Evolutionary conservation across 2,797 vertebrate genomes (phyloP), one percentile per base, ranked within the genome.

Genomic region (Melanotaenia pygmaea): DNA sequence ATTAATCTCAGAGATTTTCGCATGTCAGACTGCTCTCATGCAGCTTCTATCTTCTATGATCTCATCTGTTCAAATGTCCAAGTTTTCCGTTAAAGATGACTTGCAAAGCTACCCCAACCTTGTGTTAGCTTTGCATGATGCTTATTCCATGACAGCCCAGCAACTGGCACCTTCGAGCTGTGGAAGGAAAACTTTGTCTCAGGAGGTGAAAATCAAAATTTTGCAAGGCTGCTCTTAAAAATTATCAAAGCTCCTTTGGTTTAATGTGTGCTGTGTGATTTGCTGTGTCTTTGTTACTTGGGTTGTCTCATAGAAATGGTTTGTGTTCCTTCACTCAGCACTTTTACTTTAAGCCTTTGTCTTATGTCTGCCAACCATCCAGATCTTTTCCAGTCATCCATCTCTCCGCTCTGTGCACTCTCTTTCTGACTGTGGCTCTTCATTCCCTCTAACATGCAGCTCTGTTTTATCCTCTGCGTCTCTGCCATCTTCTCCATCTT

Each of bases 261-360:
- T 51, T 30, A 30, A 5, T 30, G 30, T 30, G 30, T 30, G 30
- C 30, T 30, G 30, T 61, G 47, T 67, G 35, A 24, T 63, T 58
- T 34, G 10, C 70, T 62, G 11, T 8, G 7, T 62, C 18, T 76
- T 34, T 69, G 12, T 67, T 45, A 34, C n/a, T 74, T 54, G 47
- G 11, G 45, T 74, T 50, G 12, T 71, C 28, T 62, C 37, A 12
- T 59, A 76, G 59, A 30, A 59, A 1, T 32, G 14, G 18, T 18
- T 2, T 60, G 13, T 56, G 5, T 64, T 64, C 50, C 1, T 70
- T 72, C 40, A 11, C n/a, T 64, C 58, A 57, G 40, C 69, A 77
- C 63, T 72, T 80, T 73, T 68, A 64, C 20, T 70, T 69, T 43
- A 67, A 70, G 66, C 76, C 69, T 75, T 82, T 45, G 54, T 74